A percentile compares a stretch with the other conserved stretches of the same genome.
Evolutionary conservation across 2,888 invertebrate species (phyloP).

Genomic region (Galeruca laticollis): DNA sequence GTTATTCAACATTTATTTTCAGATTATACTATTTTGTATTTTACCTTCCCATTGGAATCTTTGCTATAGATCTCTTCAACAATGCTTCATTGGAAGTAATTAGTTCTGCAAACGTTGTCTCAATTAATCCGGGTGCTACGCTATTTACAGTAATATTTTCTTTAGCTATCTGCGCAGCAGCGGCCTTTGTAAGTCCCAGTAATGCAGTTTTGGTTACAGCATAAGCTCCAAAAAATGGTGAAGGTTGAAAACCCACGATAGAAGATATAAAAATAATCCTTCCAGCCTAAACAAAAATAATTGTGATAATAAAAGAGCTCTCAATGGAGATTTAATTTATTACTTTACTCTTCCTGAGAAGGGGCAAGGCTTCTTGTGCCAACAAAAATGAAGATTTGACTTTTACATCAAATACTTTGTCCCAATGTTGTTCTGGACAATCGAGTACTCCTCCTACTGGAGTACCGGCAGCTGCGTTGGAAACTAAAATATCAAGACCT

Average conservation of each 20-base stretch:
- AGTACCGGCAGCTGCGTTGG: constrained; percentile 95
- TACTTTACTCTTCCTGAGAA: constrained; percentile 77
- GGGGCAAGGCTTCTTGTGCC: constrained; percentile 88
- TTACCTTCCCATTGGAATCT: constrained; percentile 68
- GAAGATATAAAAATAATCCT: constrained; percentile 91
- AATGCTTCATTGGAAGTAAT: constrained; percentile 67
- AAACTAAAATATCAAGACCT: constrained; percentile 93
- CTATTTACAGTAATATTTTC: constrained; percentile 94
- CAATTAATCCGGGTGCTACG: constrained; percentile 91
- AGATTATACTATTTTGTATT: neutral
- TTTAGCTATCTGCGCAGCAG: constrained; percentile 79
- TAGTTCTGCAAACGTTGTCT: constrained; percentile 87
- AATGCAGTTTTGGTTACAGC: constrained; percentile 95
- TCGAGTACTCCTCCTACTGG: constrained; percentile 83
- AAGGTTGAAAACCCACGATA: constrained; percentile 84
- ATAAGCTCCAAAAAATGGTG: constrained; percentile 90
- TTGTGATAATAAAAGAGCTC: neutral
- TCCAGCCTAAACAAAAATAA: constrained; percentile 69
- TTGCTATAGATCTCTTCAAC: constrained; percentile 60
- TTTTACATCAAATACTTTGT: constrained; percentile 96
- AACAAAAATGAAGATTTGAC: constrained; percentile 90
- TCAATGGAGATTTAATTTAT: neutral
- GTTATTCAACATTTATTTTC: neutral
- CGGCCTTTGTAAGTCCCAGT: constrained; percentile 87
- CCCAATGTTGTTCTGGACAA: constrained; percentile 87